Conservation (phyloP, 2,888 invertebrate species). For the Drosophila acutilabella region DNA sequence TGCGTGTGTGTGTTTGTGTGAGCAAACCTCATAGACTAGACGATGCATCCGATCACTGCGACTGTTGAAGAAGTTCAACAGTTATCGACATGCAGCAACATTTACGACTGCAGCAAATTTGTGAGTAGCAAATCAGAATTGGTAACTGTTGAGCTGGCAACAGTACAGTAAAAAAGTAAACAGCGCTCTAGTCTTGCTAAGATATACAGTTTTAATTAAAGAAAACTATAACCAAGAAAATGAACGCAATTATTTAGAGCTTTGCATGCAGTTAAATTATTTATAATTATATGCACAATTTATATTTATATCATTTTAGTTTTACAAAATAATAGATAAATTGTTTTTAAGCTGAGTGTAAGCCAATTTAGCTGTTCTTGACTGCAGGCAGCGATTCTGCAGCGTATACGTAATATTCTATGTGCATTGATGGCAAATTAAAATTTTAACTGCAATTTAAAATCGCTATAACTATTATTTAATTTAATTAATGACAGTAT, state of each 20-base stretch:
- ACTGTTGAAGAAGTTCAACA: constrained; percentile 52
- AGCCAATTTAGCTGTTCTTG: not conserved
- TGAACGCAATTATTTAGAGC: too few species aligned
- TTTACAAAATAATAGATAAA: too few species aligned
- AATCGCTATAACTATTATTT: not conserved
- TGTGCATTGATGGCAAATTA: not conserved
- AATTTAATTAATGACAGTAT: not conserved
- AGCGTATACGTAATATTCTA: constrained; percentile 33
- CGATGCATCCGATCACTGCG: constrained; percentile 25
- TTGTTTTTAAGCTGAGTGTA: too few species aligned
- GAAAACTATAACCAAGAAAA: too few species aligned
- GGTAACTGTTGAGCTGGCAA: not conserved
- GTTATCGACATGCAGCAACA: constrained; percentile 54
- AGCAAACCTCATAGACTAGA: not conserved
- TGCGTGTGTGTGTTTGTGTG: constrained; percentile 9
- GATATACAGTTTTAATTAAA: too few species aligned
- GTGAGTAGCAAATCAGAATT: constrained; percentile 60
- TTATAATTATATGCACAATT: too few species aligned
- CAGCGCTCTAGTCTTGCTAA: too few species aligned
- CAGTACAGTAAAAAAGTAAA: too few species aligned
- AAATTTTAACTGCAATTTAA: not conserved
- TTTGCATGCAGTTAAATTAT: too few species aligned
- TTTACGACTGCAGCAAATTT: constrained; percentile 44
- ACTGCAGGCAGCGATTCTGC: not conserved
- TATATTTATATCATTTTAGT: too few species aligned